Percentiles rank a stretch among this genome's conserved stretches.
Conservation (phyloP, 2,797 vertebrate genomes). For the Heterohyrax brucei region DNA sequence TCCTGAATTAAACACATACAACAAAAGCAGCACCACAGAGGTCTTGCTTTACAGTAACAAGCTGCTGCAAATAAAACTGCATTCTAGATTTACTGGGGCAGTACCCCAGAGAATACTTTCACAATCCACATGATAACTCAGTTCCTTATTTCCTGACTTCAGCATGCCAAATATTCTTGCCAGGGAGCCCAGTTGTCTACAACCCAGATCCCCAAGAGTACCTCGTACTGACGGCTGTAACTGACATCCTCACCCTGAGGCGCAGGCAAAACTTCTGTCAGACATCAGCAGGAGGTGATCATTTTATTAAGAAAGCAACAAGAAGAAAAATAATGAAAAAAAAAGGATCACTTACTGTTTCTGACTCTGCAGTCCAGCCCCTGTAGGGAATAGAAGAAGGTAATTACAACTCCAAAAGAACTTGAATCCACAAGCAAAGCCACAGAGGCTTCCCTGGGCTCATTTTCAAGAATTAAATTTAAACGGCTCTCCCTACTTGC, state of each 20-base stretch:
- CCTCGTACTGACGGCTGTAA: too few relatives aligned
- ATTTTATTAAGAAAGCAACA: background rate
- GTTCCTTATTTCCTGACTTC: background rate
- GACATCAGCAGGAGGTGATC: background rate
- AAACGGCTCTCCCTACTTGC: background rate
- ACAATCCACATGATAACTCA: background rate
- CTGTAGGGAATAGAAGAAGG: constrained; percentile 85
- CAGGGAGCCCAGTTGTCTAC: rapidly evolving
- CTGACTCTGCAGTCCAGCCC: constrained; percentile 88
- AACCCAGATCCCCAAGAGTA: background rate
- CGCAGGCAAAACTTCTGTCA: background rate
- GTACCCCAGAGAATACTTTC: background rate
- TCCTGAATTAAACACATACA: constrained; percentile 29
- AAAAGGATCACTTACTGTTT: constrained; percentile 89
- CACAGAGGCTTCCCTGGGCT: background rate
- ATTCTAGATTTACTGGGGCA: background rate
- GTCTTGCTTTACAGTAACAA: background rate
- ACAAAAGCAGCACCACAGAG: background rate
- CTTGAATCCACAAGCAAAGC: background rate
- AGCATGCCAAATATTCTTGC: background rate
- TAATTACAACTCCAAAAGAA: constrained; percentile 67
- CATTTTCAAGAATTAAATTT: background rate
- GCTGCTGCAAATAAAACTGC: background rate
- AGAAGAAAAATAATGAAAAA: background rate
- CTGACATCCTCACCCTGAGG: background rate